Conservation (phyloP, 2,888 invertebrate species). For the Melanchra persicariae region DNA sequence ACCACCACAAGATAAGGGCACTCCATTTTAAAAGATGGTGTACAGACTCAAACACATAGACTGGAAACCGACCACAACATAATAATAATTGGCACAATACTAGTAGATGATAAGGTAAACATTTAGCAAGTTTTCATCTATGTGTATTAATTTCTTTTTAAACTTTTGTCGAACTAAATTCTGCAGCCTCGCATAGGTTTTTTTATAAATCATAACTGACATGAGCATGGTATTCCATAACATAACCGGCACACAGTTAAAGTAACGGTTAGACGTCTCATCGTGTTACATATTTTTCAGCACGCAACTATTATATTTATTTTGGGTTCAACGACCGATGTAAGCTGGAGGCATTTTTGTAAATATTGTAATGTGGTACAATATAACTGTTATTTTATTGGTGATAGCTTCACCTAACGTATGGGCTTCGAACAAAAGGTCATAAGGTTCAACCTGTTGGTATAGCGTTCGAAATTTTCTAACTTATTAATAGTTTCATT, state of each 20-base stretch:
- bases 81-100: no score
- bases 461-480: background rate
- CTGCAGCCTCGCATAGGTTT: background rate
- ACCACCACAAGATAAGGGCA: no score
- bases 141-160: background rate
- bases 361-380: conserved; percentile 39
- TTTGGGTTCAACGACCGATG: conserved; percentile 54
- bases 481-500: background rate
- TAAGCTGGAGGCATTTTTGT: conserved; percentile 23
- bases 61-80: no score
- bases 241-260: conserved; percentile 50
- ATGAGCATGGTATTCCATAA: conserved; percentile 39
- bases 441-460: background rate
- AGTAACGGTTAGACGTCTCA: conserved; percentile 60
- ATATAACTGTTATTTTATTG: conserved; percentile 33
- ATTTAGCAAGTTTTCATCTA: no score
- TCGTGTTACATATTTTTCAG: conserved; percentile 66
- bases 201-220: conserved; percentile 5
- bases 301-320: conserved; percentile 62
- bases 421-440: background rate
- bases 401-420: background rate
- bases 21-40: no score
- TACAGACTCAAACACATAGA: no score
- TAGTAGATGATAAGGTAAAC: no score
- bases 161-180: background rate